Percentiles rank a stretch among this genome's conserved stretches.
These are phyloP conservation scores for Latrodectus elegans DNA, from an alignment of 2,888 invertebrate genomes.

Conservation along the genomic window DNA sequence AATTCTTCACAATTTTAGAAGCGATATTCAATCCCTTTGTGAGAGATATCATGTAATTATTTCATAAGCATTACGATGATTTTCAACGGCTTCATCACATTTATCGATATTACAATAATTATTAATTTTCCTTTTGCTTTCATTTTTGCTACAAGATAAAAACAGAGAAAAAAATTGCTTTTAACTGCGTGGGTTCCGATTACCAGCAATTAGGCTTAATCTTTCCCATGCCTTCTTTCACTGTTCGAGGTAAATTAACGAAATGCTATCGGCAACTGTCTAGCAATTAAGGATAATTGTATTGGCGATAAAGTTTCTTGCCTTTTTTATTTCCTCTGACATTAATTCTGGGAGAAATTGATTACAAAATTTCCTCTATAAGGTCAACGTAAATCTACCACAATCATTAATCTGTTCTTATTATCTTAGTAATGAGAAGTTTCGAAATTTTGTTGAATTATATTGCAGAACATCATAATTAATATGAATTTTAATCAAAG, in stretches of 20 bases:
- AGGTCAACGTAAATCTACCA: slow-evolving; percentile 27
- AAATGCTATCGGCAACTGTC: slow-evolving; percentile 55
- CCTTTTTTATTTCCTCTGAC: slow-evolving; percentile 36
- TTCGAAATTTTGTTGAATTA: not conserved
- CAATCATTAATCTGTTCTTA: not conserved
- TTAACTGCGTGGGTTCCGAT: slow-evolving; percentile 49
- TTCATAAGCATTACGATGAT: slow-evolving; percentile 46
- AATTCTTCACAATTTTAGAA: too few species aligned
- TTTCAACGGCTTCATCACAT: slow-evolving; percentile 52
- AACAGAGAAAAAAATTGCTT: slow-evolving; percentile 28
- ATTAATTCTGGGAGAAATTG: slow-evolving; percentile 60
- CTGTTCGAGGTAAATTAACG: slow-evolving; percentile 49
- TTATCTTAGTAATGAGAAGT: not conserved
- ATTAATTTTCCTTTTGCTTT: slow-evolving; percentile 24
- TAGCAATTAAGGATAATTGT: slow-evolving; percentile 56
- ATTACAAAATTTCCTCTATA: slow-evolving; percentile 45
- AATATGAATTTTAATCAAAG: too few species aligned
- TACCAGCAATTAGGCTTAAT: slow-evolving; percentile 57
- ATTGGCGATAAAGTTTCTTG: slow-evolving; percentile 44
- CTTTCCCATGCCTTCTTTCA: slow-evolving; percentile 21
- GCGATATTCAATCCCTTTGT: too few species aligned
- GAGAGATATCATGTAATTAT: slow-evolving; percentile 20
- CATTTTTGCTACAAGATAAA: slow-evolving; percentile 5
- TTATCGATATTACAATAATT: slow-evolving; percentile 45
- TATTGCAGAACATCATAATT: too few species aligned